phyloP scores from a whole-genome alignment of 2,797 vertebrate species.

The Zenarchopterus dispar region DNA sequence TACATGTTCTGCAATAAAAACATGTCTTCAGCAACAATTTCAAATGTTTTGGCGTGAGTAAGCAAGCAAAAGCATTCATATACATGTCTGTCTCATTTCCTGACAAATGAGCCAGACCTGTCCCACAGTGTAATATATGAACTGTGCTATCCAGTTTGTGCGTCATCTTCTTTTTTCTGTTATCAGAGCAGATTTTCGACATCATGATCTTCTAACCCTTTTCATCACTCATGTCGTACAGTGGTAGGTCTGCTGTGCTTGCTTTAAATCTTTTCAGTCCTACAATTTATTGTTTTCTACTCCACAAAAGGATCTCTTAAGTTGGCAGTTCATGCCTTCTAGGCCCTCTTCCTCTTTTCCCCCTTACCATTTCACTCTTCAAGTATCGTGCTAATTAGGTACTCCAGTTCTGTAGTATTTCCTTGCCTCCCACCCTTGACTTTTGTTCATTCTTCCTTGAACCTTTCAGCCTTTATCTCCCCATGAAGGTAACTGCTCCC shows the following conservation, averaged over 20 bases:
- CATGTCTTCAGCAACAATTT: background rate
- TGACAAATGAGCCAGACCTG: background rate
- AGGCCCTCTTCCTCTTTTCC: background rate
- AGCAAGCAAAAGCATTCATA: no score
- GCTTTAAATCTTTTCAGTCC: constrained; percentile 9
- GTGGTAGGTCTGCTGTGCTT: background rate
- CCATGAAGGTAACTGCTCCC: constrained; percentile 63
- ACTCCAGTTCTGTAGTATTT: constrained; percentile 64
- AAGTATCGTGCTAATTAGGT: constrained; percentile 46
- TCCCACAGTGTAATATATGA: background rate
- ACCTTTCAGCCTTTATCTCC: constrained; percentile 63
- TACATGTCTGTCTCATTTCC: background rate
- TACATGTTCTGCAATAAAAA: constrained; percentile 8
- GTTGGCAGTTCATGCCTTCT: constrained; percentile 18
- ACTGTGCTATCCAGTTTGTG: background rate
- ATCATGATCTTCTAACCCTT: background rate
- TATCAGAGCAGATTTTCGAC: constrained; percentile 12
- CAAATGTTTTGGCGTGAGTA: background rate
- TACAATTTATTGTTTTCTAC: constrained; percentile 13
- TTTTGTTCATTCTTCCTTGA: constrained; percentile 46
- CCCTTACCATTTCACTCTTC: constrained; percentile 26
- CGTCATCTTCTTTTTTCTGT: constrained; percentile 2
- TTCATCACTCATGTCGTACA: constrained; percentile 6
- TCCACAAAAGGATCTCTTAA: constrained; percentile 28
- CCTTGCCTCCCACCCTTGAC: constrained; percentile 53